Evolutionary conservation across 2,113 vertebrate species (phyloP).

Genomic region (Clarias gariepinus): DNA sequence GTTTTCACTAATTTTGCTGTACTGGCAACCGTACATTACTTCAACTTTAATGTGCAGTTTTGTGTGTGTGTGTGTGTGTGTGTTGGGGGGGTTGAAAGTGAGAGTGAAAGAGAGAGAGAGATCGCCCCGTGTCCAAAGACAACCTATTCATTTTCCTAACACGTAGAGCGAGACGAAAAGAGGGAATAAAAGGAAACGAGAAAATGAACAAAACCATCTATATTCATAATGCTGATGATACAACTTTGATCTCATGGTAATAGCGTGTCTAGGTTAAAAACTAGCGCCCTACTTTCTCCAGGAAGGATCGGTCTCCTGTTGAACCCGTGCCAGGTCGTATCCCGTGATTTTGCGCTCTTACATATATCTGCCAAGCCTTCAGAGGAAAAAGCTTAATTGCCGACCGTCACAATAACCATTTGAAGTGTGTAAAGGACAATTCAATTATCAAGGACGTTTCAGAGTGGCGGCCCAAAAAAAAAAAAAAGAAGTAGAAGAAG

Average conservation of each 20-base stretch:
- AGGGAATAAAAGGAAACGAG: slow-evolving; percentile 5
- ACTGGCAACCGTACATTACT: not conserved
- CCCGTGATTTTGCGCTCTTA: not conserved
- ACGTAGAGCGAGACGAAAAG: slow-evolving; percentile 28
- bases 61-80: too few species aligned
- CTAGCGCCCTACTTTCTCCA: slow-evolving; percentile 34
- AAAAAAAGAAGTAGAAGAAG: not conserved
- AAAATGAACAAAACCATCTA: slow-evolving; percentile 26
- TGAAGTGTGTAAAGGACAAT: slow-evolving; percentile 48
- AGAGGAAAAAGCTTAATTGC: slow-evolving; percentile 33
- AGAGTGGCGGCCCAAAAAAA: not conserved
- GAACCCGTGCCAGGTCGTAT: slow-evolving; percentile 2
- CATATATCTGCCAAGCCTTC: slow-evolving; percentile 31
- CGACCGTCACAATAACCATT: slow-evolving; percentile 34
- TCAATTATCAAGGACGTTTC: slow-evolving; percentile 48
- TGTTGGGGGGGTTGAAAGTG: too few species aligned
- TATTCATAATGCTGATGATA: slow-evolving; percentile 28
- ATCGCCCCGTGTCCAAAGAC: slow-evolving; percentile 38
- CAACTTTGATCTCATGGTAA: slow-evolving; percentile 48
- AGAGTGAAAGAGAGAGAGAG: not conserved
- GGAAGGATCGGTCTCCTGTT: not conserved
- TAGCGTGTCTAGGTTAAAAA: slow-evolving; percentile 20
- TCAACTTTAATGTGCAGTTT: not conserved
- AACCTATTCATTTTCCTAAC: slow-evolving; percentile 42
- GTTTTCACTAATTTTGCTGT: not conserved